Evolutionary conservation across 2,113 vertebrate genomes (phyloP).

Genomic region (Mesitornis unicolor): DNA sequence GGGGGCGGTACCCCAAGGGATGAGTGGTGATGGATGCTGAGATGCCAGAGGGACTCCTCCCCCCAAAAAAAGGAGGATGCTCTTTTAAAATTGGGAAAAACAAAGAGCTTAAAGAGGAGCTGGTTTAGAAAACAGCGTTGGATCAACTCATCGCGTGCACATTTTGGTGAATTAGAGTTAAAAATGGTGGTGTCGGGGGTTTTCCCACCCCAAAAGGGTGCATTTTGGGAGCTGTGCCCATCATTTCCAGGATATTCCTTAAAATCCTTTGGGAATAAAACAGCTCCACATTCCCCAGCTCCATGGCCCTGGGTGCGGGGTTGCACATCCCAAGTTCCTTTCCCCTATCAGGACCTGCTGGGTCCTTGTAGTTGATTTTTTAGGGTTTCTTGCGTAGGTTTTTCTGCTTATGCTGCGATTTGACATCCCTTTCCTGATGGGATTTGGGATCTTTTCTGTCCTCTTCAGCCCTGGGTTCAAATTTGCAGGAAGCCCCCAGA

Average conservation of each 20-base stretch:
- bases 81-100: neutral
- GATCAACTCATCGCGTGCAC: fast-evolving
- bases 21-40: fast-evolving
- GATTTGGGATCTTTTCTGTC: neutral
- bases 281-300: neutral
- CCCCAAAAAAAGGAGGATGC: neutral
- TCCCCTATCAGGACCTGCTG: fast-evolving
- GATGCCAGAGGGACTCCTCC: neutral
- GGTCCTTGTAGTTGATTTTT: neutral
- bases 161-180: neutral
- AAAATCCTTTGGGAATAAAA: neutral
- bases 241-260: neutral
- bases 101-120: neutral
- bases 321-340: neutral
- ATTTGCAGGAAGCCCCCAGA: neutral
- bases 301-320: neutral
- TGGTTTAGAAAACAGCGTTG: neutral
- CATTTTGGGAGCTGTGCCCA: neutral
- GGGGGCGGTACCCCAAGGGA: neutral
- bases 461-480: neutral
- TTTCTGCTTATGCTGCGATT: neutral
- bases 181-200: neutral
- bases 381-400: neutral
- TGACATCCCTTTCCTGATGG: fast-evolving
- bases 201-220: neutral